Evolutionary conservation across 2,888 invertebrate genomes (phyloP).

Genomic region (Himalopsyche kuldschensis): DNA sequence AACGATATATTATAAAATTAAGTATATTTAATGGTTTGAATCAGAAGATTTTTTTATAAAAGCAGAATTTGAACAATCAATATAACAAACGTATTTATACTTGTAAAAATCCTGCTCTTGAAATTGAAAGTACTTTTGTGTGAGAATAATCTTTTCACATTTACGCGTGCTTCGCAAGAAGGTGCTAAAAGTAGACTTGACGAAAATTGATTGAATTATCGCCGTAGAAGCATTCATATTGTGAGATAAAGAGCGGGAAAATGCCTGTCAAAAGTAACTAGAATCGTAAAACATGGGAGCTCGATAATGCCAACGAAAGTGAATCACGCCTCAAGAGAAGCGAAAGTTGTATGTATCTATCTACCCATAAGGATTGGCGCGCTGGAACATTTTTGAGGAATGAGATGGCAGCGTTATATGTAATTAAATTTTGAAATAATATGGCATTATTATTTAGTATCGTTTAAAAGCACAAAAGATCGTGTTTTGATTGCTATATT

Average conservation of each 20-base stretch:
- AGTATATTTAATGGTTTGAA: too few species aligned
- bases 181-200: not conserved
- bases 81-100: too few species aligned
- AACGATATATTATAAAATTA: too few species aligned
- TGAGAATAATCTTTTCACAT: too few species aligned
- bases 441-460: too few species aligned
- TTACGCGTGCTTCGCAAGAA: not conserved
- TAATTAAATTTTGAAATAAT: too few species aligned
- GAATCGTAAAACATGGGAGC: not conserved
- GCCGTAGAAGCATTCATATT: not conserved
- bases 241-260: not conserved
- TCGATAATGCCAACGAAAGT: not conserved
- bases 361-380: not conserved
- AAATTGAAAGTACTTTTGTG: too few species aligned
- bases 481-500: too few species aligned
- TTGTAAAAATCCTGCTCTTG: too few species aligned
- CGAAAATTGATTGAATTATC: not conserved
- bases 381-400: not conserved
- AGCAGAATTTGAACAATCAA: too few species aligned
- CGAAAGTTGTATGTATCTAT: not conserved
- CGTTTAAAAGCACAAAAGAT: too few species aligned
- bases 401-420: not conserved
- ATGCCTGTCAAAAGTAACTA: not conserved
- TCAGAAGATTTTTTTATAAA: too few species aligned
- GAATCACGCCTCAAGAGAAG: not conserved